Base-by-base conservation (phyloP, 2,888 invertebrate genomes). In the Furcula furcula region DNA sequence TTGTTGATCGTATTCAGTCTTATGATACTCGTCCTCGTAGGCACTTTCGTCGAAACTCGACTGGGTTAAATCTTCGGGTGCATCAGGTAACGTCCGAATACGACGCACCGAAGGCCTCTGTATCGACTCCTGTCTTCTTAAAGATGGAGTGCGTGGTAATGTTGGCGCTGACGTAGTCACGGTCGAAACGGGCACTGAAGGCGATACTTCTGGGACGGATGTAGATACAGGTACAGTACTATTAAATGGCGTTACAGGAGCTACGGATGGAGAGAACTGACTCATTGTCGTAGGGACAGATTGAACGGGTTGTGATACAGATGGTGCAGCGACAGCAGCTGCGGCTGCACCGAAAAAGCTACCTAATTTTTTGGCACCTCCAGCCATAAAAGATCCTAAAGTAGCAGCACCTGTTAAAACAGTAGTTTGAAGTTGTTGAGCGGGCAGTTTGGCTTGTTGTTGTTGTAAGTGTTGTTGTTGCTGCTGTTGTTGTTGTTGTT, bases 1-100 rank as follows among this genome's bases (percentile, higher is more conserved):
- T 56, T 65, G 56, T 82, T 81, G 81, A 76, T 87, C 85, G 58
- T 76, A 76, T 71, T 86, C 87, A 87, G 88, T 86, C 87, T 87
- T 86, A 78, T 86, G 58, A 67, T 85, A 86, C 76, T 88, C 87
- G 56, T 87, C 85, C 54, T 88, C 88, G 74, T 86, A 88, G 87
- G 87, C 87, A 87, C 87, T 86, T 85, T 87, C 87, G 63, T 87
- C 85, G 58, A 79, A 85, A 73, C 79, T 78, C 50, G 76, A 73
- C 65, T 76, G 72, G 53, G 62, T 45, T 65, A 80, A 71, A 44
- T 87, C 87, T 44, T 87, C 87, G 28, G 88, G 88, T 42, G 88
- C 88, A 54, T 87, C 88, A 30, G 88, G 88, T 56, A 88, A 71
- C 31, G 87, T 88, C 51, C 87, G 75, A 21, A 69, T 87, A 42